Evolutionary conservation across 2,113 vertebrate species (phyloP).

Genomic region (Gambusia holbrooki): DNA sequence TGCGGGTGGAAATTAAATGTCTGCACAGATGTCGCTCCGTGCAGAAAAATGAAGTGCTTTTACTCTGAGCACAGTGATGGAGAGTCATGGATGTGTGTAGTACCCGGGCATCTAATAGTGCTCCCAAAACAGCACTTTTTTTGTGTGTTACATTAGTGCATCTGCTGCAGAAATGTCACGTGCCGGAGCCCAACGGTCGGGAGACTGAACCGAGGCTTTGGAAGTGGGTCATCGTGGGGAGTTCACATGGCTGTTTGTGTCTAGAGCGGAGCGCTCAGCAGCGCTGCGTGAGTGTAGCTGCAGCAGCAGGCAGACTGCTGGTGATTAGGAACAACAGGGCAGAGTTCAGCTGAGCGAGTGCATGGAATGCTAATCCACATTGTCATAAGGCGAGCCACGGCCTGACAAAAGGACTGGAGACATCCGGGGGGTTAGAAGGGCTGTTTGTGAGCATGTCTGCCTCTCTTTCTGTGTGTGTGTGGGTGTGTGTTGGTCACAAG

Average conservation of each 20-base stretch:
- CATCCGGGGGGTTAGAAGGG: slow-evolving; percentile 26
- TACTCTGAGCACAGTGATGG: slow-evolving; percentile 44
- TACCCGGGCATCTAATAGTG: slow-evolving; percentile 39
- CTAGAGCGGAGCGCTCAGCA: slow-evolving; percentile 34
- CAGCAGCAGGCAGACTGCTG: slow-evolving; percentile 66
- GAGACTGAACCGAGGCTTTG: slow-evolving; percentile 37
- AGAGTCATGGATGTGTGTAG: slow-evolving; percentile 25
- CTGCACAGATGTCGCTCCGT: slow-evolving; percentile 17
- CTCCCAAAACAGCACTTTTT: slow-evolving; percentile 21
- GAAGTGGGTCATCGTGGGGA: slow-evolving; percentile 65
- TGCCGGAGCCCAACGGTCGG: slow-evolving; percentile 38
- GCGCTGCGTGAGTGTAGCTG: slow-evolving; percentile 8
- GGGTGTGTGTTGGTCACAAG: slow-evolving; percentile 26
- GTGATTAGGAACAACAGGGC: slow-evolving; percentile 73
- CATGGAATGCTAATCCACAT: slow-evolving; percentile 77
- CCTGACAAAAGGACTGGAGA: slow-evolving; percentile 51
- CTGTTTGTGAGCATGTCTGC: slow-evolving; percentile 27
- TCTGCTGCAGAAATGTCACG: slow-evolving; percentile 57
- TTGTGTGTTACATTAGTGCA: slow-evolving; percentile 51
- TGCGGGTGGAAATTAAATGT: slow-evolving; percentile 12
- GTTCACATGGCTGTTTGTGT: slow-evolving; percentile 57
- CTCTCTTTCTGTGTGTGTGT: not conserved
- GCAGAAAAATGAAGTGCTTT: slow-evolving; percentile 38
- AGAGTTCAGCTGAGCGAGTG: slow-evolving; percentile 71
- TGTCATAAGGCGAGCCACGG: slow-evolving; percentile 63